Conservation (phyloP, 1,140 invertebrate genomes). For the Drosophila cardini region DNA sequence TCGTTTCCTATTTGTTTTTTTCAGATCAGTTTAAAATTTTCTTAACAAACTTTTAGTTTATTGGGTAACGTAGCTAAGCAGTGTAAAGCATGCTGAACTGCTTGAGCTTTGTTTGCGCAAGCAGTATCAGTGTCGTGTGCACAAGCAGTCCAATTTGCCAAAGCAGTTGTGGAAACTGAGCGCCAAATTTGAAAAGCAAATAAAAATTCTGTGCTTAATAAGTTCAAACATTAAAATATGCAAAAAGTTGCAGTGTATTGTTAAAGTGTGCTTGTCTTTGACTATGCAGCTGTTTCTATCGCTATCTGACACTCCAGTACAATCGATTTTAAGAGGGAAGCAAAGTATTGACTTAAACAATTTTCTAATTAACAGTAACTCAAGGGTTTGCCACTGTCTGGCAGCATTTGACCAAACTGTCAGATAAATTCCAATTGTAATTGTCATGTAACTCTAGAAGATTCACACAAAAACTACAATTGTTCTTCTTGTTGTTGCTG, state of each 20-base stretch:
- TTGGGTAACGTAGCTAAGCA: not conserved
- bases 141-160: slow-evolving; percentile 3
- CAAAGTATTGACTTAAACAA: slow-evolving; percentile 40
- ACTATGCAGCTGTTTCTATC: not conserved
- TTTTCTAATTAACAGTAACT: slow-evolving; percentile 77
- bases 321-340: slow-evolving; percentile 3
- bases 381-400: slow-evolving; percentile 36
- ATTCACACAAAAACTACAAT: slow-evolving; percentile 29
- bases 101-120: not conserved
- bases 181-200: not conserved
- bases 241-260: no score
- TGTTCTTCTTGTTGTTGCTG: slow-evolving; percentile 1
- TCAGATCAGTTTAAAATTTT: no score
- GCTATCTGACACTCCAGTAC: slow-evolving; percentile 4
- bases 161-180: no score
- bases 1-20: no score
- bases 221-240: no score
- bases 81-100: not conserved
- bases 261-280: not conserved
- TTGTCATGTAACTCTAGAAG: slow-evolving; percentile 58
- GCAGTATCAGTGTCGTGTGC: not conserved
- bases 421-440: slow-evolving; percentile 68
- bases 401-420: slow-evolving; percentile 31
- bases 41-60: no score
- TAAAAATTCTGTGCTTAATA: not conserved